Conservation (phyloP, 2,888 invertebrate genomes). For the Drosophila monieri region DNA sequence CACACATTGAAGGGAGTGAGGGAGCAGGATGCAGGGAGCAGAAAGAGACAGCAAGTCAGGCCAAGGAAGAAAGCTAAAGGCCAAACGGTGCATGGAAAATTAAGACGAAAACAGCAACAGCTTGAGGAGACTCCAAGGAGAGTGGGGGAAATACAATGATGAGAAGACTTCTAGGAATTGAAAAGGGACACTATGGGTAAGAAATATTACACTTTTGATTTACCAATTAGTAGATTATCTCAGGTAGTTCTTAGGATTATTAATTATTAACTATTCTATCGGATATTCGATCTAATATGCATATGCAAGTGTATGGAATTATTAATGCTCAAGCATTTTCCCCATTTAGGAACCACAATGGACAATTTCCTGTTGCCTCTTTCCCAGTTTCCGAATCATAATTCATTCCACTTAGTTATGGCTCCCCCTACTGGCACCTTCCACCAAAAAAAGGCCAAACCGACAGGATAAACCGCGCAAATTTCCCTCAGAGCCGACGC, state of each 20-base stretch:
- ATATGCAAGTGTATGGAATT: not conserved
- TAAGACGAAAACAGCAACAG: conserved; percentile 13
- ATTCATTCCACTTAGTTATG: conserved; percentile 41
- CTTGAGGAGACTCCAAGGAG: not conserved
- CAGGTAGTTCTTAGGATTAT: not conserved
- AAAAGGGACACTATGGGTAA: not conserved
- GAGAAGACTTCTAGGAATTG: not conserved
- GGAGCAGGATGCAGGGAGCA: not conserved
- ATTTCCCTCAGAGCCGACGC: conserved; percentile 29
- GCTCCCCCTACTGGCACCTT: conserved; percentile 18
- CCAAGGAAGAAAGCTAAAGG: conserved; percentile 4
- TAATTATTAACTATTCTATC: not conserved
- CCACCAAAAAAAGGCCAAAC: conserved; percentile 28
- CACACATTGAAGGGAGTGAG: conserved; percentile 2
- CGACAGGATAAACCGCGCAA: conserved; percentile 38
- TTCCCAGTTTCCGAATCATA: conserved; percentile 15
- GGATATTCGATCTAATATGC: not conserved
- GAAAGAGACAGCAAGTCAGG: conserved; percentile 12
- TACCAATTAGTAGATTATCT: not conserved
- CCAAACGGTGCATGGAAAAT: conserved; percentile 29
- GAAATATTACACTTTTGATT: not conserved
- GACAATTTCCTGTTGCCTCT: conserved; percentile 26
- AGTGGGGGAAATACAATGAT: not conserved
- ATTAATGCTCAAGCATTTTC: not conserved
- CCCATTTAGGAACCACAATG: conserved; percentile 33